A percentile compares a stretch with the other conserved stretches of the same genome.
Evolutionary conservation across 2,888 invertebrate species (phyloP).

Genomic region (Hedychridium roseum): DNA sequence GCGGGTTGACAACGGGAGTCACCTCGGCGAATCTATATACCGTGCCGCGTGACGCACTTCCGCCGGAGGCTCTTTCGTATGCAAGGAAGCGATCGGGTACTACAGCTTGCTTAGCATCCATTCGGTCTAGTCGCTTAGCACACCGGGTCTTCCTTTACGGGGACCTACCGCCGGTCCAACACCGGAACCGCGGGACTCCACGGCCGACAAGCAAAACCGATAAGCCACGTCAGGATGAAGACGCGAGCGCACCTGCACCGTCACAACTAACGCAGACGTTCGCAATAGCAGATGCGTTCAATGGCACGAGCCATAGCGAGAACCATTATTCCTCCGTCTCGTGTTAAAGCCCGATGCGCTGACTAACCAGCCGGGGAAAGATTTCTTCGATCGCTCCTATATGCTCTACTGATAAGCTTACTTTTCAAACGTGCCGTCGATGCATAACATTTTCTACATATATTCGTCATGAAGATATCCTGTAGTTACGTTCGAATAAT

Average conservation of each 20-base stretch:
- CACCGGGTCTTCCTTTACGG: slow-evolving; percentile 35
- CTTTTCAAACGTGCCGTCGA: no score
- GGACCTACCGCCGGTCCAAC: slow-evolving; percentile 40
- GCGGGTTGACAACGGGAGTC: slow-evolving; percentile 20
- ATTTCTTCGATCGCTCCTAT: no score
- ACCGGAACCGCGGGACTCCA: slow-evolving; percentile 29
- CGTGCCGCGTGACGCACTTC: slow-evolving; percentile 59
- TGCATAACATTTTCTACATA: no score
- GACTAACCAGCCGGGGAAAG: no score
- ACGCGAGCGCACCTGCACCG: slow-evolving; percentile 28
- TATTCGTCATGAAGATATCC: no score
- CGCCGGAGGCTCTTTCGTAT: slow-evolving; percentile 55
- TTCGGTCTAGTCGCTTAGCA: slow-evolving; percentile 49
- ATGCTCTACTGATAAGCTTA: no score
- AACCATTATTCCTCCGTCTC: no score
- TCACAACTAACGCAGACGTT: background rate
- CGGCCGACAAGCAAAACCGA: slow-evolving; percentile 11
- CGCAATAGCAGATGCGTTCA: no score
- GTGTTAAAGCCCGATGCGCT: no score
- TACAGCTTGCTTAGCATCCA: slow-evolving; percentile 63
- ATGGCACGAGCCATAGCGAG: background rate
- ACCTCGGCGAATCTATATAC: slow-evolving; percentile 43
- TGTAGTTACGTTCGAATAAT: no score
- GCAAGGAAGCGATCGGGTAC: slow-evolving; percentile 60
- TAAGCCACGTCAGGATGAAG: slow-evolving; percentile 27